A percentile compares a stretch with the other conserved stretches of the same genome.
These are phyloP conservation scores for Burhinus bistriatus DNA, from an alignment of 2,113 vertebrate species.

Conservation along the genomic window DNA sequence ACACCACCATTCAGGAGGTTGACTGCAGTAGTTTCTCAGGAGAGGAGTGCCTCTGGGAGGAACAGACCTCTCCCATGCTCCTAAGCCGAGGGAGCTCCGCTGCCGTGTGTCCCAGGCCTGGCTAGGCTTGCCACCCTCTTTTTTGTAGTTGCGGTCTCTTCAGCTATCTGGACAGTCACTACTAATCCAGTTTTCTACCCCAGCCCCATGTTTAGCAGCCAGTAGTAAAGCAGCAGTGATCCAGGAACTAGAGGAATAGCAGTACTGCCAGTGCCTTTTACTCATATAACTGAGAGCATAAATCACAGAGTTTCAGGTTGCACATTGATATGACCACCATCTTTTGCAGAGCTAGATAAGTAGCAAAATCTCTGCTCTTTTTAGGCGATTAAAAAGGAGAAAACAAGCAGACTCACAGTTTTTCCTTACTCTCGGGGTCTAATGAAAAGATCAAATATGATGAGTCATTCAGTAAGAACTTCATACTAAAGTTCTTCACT, in stretches of 20 bases:
- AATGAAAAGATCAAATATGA: not conserved
- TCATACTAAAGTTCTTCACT: not conserved
- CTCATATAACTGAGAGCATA: not conserved
- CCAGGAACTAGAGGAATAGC: not conserved
- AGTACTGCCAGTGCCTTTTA: not conserved
- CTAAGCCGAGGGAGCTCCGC: accelerated
- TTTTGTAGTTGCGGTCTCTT: not conserved
- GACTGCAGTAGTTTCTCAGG: not conserved
- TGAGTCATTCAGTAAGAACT: not conserved
- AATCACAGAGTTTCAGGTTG: not conserved
- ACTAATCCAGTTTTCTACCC: not conserved
- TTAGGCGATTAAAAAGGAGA: not conserved
- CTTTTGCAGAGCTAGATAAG: not conserved
- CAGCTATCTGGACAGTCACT: not conserved
- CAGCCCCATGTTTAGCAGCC: not conserved
- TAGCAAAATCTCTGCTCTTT: not conserved
- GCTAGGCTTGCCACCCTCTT: not conserved
- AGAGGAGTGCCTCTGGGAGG: not conserved
- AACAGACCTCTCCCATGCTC: not conserved
- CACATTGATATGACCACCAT: not conserved
- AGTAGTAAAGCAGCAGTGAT: not conserved
- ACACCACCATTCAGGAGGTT: not conserved
- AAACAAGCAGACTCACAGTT: not conserved
- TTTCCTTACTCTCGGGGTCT: not conserved
- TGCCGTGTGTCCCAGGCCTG: not conserved